Percentiles rank a stretch among this genome's conserved stretches.
Evolutionary conservation across 2,888 invertebrate species (phyloP).

Genomic region (Cyclophora albipunctata): DNA sequence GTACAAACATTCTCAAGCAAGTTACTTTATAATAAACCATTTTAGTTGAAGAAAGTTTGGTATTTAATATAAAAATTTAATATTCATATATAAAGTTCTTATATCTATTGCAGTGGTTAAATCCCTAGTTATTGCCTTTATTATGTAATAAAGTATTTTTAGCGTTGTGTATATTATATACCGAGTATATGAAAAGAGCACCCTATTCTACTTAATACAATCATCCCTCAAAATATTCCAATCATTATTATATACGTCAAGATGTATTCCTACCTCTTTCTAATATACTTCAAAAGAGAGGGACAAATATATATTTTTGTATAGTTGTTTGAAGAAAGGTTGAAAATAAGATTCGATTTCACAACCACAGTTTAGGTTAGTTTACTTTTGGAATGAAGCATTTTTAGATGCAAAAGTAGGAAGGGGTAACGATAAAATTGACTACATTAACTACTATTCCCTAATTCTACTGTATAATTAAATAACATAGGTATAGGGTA

Average conservation of each 20-base stretch:
- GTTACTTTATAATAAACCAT: slow-evolving; percentile 29
- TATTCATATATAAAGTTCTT: slow-evolving; percentile 38
- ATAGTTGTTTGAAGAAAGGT: slow-evolving; percentile 26
- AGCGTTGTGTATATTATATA: slow-evolving; percentile 28
- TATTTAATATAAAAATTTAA: slow-evolving; percentile 47
- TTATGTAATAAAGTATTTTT: slow-evolving; percentile 37
- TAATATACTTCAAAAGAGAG: too few relatives aligned
- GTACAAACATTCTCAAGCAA: slow-evolving; percentile 42
- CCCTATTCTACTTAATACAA: slow-evolving; percentile 29
- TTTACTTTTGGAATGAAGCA: slow-evolving; percentile 7
- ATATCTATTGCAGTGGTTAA: slow-evolving; percentile 38
- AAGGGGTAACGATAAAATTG: background rate
- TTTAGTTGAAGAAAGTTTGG: slow-evolving; percentile 28
- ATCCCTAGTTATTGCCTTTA: slow-evolving; percentile 56
- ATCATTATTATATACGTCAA: too few relatives aligned
- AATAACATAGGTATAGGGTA: background rate
- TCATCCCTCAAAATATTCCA: background rate
- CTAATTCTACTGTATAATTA: background rate
- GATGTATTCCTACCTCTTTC: too few relatives aligned
- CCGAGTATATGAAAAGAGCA: slow-evolving; percentile 32
- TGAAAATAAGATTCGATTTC: slow-evolving; percentile 30
- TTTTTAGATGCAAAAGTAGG: background rate
- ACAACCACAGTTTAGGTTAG: slow-evolving; percentile 25
- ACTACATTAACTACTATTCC: background rate
- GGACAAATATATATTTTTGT: slow-evolving; percentile 10